Evolutionary conservation across 2,113 vertebrate genomes (phyloP), one percentile per base, ranked within the genome.

Genomic region (Antennarius striatus): DNA sequence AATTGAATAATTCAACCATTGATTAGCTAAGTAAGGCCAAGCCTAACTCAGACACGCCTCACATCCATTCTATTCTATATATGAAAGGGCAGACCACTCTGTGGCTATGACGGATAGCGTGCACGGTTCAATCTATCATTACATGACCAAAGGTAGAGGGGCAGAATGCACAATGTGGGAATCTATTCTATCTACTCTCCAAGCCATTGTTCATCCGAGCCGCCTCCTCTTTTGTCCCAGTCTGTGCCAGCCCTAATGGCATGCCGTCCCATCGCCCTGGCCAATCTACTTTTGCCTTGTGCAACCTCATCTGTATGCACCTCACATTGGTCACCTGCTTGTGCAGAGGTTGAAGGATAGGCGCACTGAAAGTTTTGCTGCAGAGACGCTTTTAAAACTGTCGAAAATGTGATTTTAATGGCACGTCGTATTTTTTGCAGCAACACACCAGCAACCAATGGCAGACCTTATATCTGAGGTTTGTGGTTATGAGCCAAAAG

Each of bases 301-400:
- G 75, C 65, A 69, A 60, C 79, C 70, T 76, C 54, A 88, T 89
- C 84, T 83, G 77, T 80, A 82, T 85, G 77, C 80, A n/a, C 45
- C 72, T 80, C 82, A 82, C 82, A 73, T 53, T 39, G 65, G 68
- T 81, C 80, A 86, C 86, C 84, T 84, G 79, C 78, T 68, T 49
- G 50, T 55, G 62, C 50, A 47, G 73, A 73, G 60, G 66, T 50
- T 59, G 62, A 74, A 40, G 56, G 5, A 62, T 51, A 56, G 16
- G 42, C 56, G 56, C 56, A 52, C 66, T 67, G 40, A 51, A 70
- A 50, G 56, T 62, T 63, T 43, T 59, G 61, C 5, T 52, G 74
- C 79, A 80, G 56, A 73, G 42, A 43, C 16, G 47, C 56, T 39
- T 71, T 70, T 50, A 42, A 17, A 56, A 71, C 42, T 6, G 22